Evolutionary conservation across 2,888 invertebrate species (phyloP).

Genomic region (Callyntrura guangdongensis): DNA sequence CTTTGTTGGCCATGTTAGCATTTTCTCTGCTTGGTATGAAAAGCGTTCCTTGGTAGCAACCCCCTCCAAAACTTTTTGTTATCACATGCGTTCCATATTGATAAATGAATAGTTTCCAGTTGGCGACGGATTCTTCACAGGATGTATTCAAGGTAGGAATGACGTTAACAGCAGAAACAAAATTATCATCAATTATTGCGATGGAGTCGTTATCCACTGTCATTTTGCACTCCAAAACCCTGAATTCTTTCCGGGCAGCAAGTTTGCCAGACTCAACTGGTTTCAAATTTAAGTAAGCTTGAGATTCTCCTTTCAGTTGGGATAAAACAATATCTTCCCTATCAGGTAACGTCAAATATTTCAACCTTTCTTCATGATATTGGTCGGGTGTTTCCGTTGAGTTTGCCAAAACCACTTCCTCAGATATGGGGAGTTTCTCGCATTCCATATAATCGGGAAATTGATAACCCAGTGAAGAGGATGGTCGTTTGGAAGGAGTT

Average conservation of each 20-base stretch:
- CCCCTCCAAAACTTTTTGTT: slow-evolving; percentile 56
- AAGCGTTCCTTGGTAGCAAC: not conserved
- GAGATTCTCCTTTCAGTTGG: slow-evolving; percentile 20
- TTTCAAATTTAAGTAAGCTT: slow-evolving; percentile 24
- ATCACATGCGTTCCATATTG: slow-evolving; percentile 67
- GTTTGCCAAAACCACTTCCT: slow-evolving; percentile 43
- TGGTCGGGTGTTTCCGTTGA: not conserved
- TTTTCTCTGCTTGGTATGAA: not conserved
- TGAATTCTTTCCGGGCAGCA: slow-evolving; percentile 7
- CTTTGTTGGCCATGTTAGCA: not conserved
- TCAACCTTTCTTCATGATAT: slow-evolving; percentile 18
- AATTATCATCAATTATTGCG: slow-evolving; percentile 36
- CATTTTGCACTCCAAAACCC: slow-evolving; percentile 59
- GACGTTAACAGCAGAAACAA: slow-evolving; percentile 34
- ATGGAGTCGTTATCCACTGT: slow-evolving; percentile 37
- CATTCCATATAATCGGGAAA: slow-evolving; percentile 62
- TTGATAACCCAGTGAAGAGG: slow-evolving; percentile 50
- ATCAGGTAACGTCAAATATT: slow-evolving; percentile 19
- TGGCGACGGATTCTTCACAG: not conserved
- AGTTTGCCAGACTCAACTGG: not conserved
- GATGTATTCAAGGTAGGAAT: slow-evolving; percentile 40
- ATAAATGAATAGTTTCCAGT: slow-evolving; percentile 61
- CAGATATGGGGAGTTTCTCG: slow-evolving; percentile 20
- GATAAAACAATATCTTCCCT: not conserved
- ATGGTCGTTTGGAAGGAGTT: slow-evolving; percentile 31